A percentile compares a stretch with the other conserved stretches of the same genome.
Evolutionary conservation across 1,140 invertebrate genomes (phyloP).

Genomic region (Cydia strobilella): DNA sequence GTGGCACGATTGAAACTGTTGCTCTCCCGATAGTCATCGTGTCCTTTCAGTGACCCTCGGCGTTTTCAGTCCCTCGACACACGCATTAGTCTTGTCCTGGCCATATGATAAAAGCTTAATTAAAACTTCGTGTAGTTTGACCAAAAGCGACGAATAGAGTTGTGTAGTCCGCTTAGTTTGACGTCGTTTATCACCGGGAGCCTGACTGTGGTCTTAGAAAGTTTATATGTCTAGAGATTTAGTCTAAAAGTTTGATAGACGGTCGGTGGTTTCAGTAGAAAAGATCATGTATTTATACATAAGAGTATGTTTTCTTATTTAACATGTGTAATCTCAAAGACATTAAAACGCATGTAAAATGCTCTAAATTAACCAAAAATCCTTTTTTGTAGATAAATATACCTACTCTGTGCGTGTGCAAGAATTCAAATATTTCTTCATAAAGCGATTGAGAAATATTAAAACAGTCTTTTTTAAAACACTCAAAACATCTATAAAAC

Average conservation of each 20-base stretch:
- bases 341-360: no score
- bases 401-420: no score
- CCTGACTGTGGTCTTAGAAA: slow-evolving; percentile 28
- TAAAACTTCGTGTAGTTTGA: slow-evolving; percentile 57
- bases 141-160: slow-evolving; percentile 14
- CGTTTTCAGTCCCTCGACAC: slow-evolving; percentile 51
- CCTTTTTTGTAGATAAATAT: no score
- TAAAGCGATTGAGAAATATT: no score
- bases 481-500: no score
- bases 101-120: slow-evolving; percentile 61
- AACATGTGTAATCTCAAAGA: no score
- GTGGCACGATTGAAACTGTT: slow-evolving; percentile 65
- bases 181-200: slow-evolving; percentile 18
- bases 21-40: slow-evolving; percentile 61
- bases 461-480: no score
- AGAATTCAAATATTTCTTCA: no score
- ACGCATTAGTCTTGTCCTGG: slow-evolving; percentile 47
- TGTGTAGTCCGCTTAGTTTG: slow-evolving; percentile 24
- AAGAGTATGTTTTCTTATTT: no score
- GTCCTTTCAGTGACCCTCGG: slow-evolving; percentile 55
- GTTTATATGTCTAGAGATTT: slow-evolving; percentile 26
- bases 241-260: slow-evolving; percentile 37
- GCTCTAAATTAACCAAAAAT: no score
- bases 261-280: slow-evolving; percentile 36
- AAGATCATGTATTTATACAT: background rate